Evolutionary conservation across 2,888 invertebrate genomes (phyloP).

Genomic region (Spilosoma lubricipeda): DNA sequence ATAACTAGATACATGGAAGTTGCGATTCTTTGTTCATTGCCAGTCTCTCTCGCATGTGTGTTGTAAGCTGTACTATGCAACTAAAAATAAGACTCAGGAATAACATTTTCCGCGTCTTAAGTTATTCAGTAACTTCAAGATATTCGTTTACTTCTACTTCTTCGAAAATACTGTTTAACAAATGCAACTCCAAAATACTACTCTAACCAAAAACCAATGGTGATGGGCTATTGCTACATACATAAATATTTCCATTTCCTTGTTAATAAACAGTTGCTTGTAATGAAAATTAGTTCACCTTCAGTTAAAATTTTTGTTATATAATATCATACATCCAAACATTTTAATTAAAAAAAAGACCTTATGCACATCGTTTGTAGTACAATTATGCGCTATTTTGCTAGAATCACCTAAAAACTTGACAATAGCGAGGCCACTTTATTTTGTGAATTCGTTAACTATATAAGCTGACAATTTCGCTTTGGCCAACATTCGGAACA

Average conservation of each 20-base stretch:
- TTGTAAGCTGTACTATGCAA: not conserved
- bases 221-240: conserved; percentile 20
- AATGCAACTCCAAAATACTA: not conserved
- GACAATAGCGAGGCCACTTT: conserved; percentile 67
- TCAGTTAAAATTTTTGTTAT: conserved; percentile 47
- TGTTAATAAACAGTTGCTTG: conserved; percentile 29
- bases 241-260: conserved; percentile 42
- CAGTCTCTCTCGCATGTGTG: not conserved
- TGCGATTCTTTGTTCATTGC: not conserved
- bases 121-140: not conserved
- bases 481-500: conserved; percentile 64
- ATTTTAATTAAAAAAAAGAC: conserved; percentile 57
- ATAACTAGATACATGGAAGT: not conserved
- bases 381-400: conserved; percentile 60
- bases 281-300: conserved; percentile 54
- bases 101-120: not conserved
- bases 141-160: not conserved
- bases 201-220: not conserved
- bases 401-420: conserved; percentile 62
- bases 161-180: not conserved
- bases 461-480: conserved; percentile 69
- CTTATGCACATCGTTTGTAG: conserved; percentile 55
- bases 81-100: not conserved
- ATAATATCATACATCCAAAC: conserved; percentile 39
- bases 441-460: conserved; percentile 68